Evolutionary conservation across 2,113 vertebrate species (phyloP).

Genomic region (Sylvilagus bachmani): DNA sequence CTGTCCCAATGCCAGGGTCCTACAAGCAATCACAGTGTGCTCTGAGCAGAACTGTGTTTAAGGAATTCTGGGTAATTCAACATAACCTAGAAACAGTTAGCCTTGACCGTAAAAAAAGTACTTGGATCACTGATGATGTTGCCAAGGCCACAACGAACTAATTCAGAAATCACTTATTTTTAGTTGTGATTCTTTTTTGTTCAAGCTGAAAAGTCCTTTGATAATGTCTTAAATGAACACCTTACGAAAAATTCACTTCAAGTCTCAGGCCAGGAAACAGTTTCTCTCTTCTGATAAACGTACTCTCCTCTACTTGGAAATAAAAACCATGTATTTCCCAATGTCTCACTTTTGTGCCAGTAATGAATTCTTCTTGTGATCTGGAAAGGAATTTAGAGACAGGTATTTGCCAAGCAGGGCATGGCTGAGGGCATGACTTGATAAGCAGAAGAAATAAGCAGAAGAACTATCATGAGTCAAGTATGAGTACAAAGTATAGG

Average conservation of each 20-base stretch:
- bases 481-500: background rate
- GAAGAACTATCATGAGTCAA: background rate
- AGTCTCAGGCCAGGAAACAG: background rate
- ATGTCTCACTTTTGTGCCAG: background rate
- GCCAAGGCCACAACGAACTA: background rate
- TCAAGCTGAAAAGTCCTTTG: background rate
- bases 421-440: background rate
- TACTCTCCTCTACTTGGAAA: background rate
- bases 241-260: conserved; percentile 9
- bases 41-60: background rate
- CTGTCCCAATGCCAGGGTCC: background rate
- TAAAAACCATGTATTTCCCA: background rate
- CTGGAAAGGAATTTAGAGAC: background rate
- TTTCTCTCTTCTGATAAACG: background rate
- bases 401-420: background rate
- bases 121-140: background rate
- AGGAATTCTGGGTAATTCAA: conserved; percentile 17
- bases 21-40: background rate
- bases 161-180: background rate
- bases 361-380: background rate
- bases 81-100: background rate
- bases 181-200: background rate
- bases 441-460: background rate
- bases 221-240: background rate
- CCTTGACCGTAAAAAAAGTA: background rate